Conservation (phyloP, 2,888 invertebrate genomes). For the Trachelus iudaicus region DNA sequence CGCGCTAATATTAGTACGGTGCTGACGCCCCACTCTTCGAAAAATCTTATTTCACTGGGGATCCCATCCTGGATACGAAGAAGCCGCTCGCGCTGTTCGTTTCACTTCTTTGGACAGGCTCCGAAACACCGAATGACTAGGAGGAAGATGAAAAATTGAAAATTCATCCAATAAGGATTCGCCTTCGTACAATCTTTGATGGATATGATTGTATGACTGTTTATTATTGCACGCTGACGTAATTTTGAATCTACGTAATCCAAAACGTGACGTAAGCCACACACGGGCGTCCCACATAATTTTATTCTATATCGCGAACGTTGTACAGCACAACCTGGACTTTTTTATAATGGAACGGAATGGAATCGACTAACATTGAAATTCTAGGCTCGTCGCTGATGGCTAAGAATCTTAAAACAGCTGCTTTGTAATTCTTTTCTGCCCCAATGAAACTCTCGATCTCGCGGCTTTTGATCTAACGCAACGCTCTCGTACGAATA, state of each 20-base stretch:
- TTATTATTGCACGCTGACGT: slow-evolving; percentile 18
- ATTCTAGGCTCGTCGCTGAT: not conserved
- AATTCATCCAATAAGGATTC: not conserved
- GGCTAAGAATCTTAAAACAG: not conserved
- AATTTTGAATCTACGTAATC: slow-evolving; percentile 19
- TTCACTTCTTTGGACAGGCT: not conserved
- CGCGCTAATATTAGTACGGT: not conserved
- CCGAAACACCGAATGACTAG: not conserved
- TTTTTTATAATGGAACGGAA: not conserved
- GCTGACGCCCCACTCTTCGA: not conserved
- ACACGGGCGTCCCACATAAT: slow-evolving; percentile 7
- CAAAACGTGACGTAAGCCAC: slow-evolving; percentile 23
- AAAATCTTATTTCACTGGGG: not conserved
- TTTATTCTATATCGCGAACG: slow-evolving; percentile 11
- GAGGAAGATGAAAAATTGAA: not conserved
- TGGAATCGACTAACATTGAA: not conserved
- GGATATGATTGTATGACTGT: not conserved
- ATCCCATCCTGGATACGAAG: not conserved
- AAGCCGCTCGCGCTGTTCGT: slow-evolving; percentile 8
- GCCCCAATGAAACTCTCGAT: not conserved
- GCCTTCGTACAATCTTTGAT: not conserved
- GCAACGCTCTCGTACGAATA: not conserved
- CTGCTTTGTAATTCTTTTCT: not conserved
- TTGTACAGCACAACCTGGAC: not conserved
- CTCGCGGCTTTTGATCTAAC: not conserved